Evolutionary conservation across 2,113 vertebrate species (phyloP), one percentile per base, ranked within the genome.

Genomic region (Poeciliopsis occidentalis): DNA sequence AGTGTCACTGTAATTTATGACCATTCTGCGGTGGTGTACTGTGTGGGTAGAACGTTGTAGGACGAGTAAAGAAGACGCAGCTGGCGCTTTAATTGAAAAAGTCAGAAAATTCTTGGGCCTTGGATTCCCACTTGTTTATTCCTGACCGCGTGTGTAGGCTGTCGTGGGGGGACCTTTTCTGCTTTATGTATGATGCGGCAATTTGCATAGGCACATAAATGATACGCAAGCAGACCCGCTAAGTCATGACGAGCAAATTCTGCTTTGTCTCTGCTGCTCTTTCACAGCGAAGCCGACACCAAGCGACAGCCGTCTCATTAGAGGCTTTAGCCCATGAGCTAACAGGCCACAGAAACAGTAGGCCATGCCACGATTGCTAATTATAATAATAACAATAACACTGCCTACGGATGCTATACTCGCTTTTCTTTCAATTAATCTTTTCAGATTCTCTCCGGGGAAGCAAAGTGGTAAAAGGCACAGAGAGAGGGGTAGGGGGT

Each of bases 391-490:
- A 92, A 92, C 90, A 92, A 90, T 92, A 92, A 92, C 89, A 88
- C 78, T 86, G 93, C 90, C 90, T 92, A 83, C 86, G 84, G 89
- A 90, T 81, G 85, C 87, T 85, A 57, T 57, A 90, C 92, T 92
- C 90, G 89, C 88, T 91, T 92, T 91, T 92, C 87, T 92, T 93
- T 92, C 90, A 93, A 93, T 92, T 93, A 91, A 93, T 93, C 92
- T 92, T 87, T 93, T 93, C 88, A 91, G 83, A 92, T 87, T 80
- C 75, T 89, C 85, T 88, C 64, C 26, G 71, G 84, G 84, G 85
- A 69, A 77, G 85, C 82, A 76, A 73, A 71, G 78, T 73, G 78
- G 80, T 57, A 81, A 69, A 72, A 85, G 83, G 64, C 30, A 65
- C 63, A 69, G 66, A 70, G 66, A 70, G 73, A 37, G 79, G 67